phyloP scores from a whole-genome alignment of 2,888 invertebrate species.

The Schizaphis graminum region DNA sequence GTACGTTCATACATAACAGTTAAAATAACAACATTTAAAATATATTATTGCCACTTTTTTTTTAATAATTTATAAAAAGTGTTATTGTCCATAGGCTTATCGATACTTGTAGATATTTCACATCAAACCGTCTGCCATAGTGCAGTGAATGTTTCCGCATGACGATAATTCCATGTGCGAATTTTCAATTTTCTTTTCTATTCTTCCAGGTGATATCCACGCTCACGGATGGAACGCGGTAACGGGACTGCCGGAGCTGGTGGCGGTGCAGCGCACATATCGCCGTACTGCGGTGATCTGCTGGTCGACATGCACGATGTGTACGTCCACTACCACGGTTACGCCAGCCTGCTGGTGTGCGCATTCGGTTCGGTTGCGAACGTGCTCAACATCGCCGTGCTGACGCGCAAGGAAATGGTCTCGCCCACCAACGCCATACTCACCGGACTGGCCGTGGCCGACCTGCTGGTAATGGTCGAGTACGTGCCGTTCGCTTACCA shows the following conservation, averaged over 20 bases:
- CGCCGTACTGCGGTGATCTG: constrained; percentile 66
- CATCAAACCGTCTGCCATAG: background rate
- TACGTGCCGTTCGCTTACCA: constrained; percentile 92
- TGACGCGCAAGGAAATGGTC: constrained; percentile 90
- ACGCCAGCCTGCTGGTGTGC: constrained; percentile 88
- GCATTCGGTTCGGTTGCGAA: constrained; percentile 91
- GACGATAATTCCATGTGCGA: background rate
- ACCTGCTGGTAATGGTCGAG: constrained; percentile 93
- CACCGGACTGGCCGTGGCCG: constrained; percentile 90
- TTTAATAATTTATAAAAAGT: no score
- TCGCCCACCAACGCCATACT: constrained; percentile 93
- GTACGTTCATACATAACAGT: background rate
- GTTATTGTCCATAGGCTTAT: background rate
- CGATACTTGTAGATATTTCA: background rate
- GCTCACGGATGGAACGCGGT: constrained; percentile 15
- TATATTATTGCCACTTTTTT: background rate
- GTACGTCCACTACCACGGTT: constrained; percentile 85
- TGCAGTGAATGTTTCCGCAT: background rate
- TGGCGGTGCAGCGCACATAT: background rate
- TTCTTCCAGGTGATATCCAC: background rate
- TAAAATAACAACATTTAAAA: background rate
- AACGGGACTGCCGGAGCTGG: constrained; percentile 22
- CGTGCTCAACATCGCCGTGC: constrained; percentile 90
- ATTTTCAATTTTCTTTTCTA: background rate
- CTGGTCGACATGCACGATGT: constrained; percentile 71